Evolutionary conservation across 2,113 vertebrate genomes (phyloP).

Genomic region (Phoenicopterus ruber): DNA sequence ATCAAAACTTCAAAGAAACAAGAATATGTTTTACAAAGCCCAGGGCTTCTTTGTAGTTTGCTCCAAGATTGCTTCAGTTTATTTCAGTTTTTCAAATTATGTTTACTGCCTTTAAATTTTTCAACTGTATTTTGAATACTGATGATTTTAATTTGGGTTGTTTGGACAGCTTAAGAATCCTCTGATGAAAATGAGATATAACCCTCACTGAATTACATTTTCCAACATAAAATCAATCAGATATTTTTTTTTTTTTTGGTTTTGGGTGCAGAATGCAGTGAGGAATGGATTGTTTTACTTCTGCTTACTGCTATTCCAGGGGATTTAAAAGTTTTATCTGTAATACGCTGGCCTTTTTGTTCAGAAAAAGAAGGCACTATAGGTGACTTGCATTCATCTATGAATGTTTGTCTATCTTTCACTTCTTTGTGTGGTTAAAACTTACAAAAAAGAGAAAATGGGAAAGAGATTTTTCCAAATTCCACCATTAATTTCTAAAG

Average conservation of each 20-base stretch:
- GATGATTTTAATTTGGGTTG: constrained; percentile 52
- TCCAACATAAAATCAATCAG: constrained; percentile 22
- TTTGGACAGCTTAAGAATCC: constrained; percentile 46
- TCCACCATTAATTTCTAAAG: not conserved
- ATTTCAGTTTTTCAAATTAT: constrained; percentile 36
- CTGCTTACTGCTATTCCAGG: not conserved
- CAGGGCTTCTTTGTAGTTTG: constrained; percentile 1
- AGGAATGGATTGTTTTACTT: not conserved
- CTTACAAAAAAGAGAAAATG: not conserved
- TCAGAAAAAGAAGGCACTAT: not conserved
- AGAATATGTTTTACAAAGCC: not conserved
- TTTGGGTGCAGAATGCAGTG: not conserved
- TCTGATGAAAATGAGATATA: constrained; percentile 42
- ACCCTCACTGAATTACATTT: constrained; percentile 22
- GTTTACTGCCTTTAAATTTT: constrained; percentile 48
- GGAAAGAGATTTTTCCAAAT: not conserved
- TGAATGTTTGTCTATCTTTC: not conserved
- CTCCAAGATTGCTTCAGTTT: constrained; percentile 44
- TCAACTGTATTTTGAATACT: constrained; percentile 42
- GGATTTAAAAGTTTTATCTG: not conserved
- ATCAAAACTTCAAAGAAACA: not conserved
- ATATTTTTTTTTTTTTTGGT: not conserved
- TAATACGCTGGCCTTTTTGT: not conserved
- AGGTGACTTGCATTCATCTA: not conserved
- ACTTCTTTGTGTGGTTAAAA: not conserved